Evolutionary conservation across 1,140 invertebrate genomes (phyloP).

Genomic region (Dryas iulia): DNA sequence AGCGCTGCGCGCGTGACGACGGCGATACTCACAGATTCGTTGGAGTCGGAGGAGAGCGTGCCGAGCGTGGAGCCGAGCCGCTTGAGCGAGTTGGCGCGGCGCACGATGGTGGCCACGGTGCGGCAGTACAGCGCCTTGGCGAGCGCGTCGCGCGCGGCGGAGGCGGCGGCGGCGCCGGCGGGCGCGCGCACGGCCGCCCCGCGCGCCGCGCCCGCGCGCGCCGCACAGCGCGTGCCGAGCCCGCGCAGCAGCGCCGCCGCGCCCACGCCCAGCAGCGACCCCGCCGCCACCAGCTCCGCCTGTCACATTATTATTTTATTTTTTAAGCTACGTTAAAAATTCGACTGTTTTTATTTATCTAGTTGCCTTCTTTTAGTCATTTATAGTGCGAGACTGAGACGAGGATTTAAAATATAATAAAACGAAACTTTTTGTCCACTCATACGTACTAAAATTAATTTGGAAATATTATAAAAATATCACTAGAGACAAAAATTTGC

Average conservation of each 20-base stretch:
- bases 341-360: no score
- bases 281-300: constrained; percentile 36
- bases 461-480: no score
- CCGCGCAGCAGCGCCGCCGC: constrained; percentile 90
- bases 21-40: constrained; percentile 90
- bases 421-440: no score
- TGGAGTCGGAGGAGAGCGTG: constrained; percentile 93
- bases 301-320: no score
- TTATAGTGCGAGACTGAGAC: no score
- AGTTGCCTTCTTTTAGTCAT: no score
- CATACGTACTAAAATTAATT: no score
- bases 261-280: constrained; percentile 75
- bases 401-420: no score
- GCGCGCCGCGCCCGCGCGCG: constrained; percentile 88
- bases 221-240: constrained; percentile 94
- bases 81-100: constrained; percentile 95
- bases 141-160: constrained; percentile 92
- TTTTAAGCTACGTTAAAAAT: no score
- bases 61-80: constrained; percentile 92
- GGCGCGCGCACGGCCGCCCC: constrained; percentile 94
- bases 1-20: neutral
- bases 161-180: constrained; percentile 91
- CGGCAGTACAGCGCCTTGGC: constrained; percentile 96
- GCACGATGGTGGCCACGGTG: constrained; percentile 96
- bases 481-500: no score